Evolutionary conservation across 2,888 invertebrate genomes (phyloP).

Genomic region (Lasiommata megera): DNA sequence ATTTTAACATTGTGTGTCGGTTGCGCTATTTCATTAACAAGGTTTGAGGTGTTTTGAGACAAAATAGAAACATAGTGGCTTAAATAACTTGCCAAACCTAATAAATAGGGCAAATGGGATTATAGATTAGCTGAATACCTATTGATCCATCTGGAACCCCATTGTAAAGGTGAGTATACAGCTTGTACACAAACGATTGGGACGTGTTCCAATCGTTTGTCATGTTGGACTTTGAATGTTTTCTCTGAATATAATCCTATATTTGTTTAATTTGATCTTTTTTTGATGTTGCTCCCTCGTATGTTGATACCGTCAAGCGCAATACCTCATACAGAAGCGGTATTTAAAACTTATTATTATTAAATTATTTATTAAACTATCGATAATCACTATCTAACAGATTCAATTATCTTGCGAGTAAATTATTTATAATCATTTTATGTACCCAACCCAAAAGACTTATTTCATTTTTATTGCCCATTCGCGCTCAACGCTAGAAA

Average conservation of each 20-base stretch:
- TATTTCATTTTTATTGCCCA: too few relatives aligned
- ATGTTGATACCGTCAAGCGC: not conserved
- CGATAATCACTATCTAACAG: too few relatives aligned
- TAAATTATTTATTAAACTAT: too few relatives aligned
- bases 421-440: too few relatives aligned
- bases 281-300: constrained; percentile 45
- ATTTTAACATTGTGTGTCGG: constrained; percentile 66
- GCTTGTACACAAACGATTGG: constrained; percentile 60
- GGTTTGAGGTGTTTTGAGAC: constrained; percentile 67
- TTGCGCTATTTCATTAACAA: constrained; percentile 69
- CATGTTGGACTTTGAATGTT: constrained; percentile 74
- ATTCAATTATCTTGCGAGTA: too few relatives aligned
- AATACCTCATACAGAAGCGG: not conserved
- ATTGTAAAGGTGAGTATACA: constrained; percentile 47
- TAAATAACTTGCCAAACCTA: constrained; percentile 61
- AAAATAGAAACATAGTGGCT: constrained; percentile 64
- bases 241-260: constrained; percentile 80
- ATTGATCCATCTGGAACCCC: constrained; percentile 45
- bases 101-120: constrained; percentile 69
- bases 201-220: constrained; percentile 58
- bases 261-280: constrained; percentile 78
- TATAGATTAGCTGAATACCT: constrained; percentile 60
- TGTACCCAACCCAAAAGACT: too few relatives aligned
- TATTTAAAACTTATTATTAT: too few relatives aligned
- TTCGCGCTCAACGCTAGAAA: too few relatives aligned